Conservation (phyloP, 1,140 invertebrate genomes). For the Drosophila oshimai region DNA sequence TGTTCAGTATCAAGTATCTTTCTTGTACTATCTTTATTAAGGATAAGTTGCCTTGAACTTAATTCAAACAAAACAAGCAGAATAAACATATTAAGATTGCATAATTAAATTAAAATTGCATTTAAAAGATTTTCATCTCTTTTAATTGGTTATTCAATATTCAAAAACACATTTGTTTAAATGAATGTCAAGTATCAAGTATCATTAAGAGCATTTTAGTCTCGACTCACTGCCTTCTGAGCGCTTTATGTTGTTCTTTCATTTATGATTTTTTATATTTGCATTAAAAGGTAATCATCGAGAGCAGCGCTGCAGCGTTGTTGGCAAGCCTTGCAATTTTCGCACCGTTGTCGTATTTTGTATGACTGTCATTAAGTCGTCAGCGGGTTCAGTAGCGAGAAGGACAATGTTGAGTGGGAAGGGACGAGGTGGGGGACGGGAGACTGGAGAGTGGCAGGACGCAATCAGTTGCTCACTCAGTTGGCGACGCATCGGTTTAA, state of each 20-base stretch:
- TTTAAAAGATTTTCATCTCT: too few species aligned
- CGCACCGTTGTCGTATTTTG: slow-evolving; percentile 77
- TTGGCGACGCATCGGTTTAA: slow-evolving; percentile 59
- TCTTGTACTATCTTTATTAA: too few species aligned
- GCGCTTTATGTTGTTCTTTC: slow-evolving; percentile 24
- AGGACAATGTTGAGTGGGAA: slow-evolving; percentile 3
- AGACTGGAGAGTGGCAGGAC: slow-evolving; percentile 40
- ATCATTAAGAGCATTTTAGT: not conserved
- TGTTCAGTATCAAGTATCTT: too few species aligned
- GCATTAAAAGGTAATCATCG: slow-evolving; percentile 79
- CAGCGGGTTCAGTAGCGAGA: slow-evolving; percentile 67
- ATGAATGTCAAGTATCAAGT: too few species aligned
- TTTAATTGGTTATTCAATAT: too few species aligned
- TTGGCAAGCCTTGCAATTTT: slow-evolving; percentile 67
- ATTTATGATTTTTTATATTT: slow-evolving; percentile 58
- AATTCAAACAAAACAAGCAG: too few species aligned
- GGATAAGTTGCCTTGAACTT: too few species aligned
- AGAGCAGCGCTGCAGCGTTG: slow-evolving; percentile 35
- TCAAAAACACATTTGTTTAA: not conserved
- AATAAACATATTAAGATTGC: too few species aligned
- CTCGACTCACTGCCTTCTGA: not conserved
- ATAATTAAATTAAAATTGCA: too few species aligned
- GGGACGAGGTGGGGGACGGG: not conserved
- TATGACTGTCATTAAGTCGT: slow-evolving; percentile 78
- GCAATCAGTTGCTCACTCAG: slow-evolving; percentile 67